Percentiles rank a stretch among this genome's conserved stretches.
phyloP scores from a whole-genome alignment of 2,888 invertebrate genomes.

The Drosophila differens region DNA sequence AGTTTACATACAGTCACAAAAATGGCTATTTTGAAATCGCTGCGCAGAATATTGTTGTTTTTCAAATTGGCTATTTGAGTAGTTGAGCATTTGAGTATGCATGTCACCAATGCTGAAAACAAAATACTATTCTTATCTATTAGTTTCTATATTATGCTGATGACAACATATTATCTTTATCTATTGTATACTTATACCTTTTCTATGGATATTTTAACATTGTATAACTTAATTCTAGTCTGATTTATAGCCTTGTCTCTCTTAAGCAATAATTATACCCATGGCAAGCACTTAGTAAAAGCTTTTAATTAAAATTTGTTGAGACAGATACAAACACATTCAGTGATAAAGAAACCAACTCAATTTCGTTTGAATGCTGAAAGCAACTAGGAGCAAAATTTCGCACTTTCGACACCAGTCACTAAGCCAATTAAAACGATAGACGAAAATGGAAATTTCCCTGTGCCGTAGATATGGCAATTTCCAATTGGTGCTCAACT shows the following conservation, averaged over 20 bases:
- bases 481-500: conserved; percentile 16
- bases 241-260: background rate
- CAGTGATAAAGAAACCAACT: background rate
- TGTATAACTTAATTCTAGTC: background rate
- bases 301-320: background rate
- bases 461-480: conserved; percentile 5
- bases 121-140: background rate
- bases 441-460: conserved; percentile 13
- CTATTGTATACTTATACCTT: background rate
- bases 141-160: background rate
- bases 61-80: conserved; percentile 7
- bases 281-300: background rate
- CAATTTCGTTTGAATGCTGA: background rate
- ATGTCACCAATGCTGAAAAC: background rate
- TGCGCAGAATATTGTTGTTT: background rate
- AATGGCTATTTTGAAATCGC: background rate
- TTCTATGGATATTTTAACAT: background rate
- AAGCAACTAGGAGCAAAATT: background rate
- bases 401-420: background rate
- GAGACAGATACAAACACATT: background rate
- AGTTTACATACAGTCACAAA: background rate
- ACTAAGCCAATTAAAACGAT: conserved; percentile 23
- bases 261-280: background rate
- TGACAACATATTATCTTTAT: background rate
- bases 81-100: background rate